These are phyloP conservation scores for Trissoscelio sp. DNA, from an alignment of 2,888 invertebrate species.

Conservation along the genomic window DNA sequence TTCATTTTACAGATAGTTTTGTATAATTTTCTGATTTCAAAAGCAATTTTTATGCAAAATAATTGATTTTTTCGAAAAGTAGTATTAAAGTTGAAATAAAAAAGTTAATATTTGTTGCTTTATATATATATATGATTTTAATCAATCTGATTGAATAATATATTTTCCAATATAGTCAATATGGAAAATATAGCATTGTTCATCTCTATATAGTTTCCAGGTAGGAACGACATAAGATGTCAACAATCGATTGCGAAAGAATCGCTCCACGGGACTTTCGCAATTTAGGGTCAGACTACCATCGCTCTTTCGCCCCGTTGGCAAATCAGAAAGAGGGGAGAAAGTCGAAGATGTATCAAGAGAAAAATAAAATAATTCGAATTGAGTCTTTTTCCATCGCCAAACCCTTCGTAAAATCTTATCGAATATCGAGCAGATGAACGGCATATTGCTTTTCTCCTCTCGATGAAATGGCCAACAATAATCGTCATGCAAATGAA, in stretches of 20 bases:
- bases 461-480: constrained; percentile 13
- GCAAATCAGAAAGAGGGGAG: constrained; percentile 63
- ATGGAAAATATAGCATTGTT: constrained; percentile 16
- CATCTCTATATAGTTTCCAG: constrained; percentile 67
- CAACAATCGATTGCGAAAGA: constrained; percentile 79
- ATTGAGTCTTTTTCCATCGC: constrained; percentile 51
- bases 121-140: no score
- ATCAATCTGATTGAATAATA: not conserved
- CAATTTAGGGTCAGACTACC: constrained; percentile 70
- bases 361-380: constrained; percentile 68
- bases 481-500: constrained; percentile 52
- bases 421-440: constrained; percentile 59
- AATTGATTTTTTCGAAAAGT: no score
- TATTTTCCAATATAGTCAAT: not conserved
- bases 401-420: constrained; percentile 64
- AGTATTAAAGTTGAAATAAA: no score
- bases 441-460: constrained; percentile 60
- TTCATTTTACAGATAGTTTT: no score
- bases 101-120: no score
- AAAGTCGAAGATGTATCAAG: constrained; percentile 63
- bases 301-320: constrained; percentile 66
- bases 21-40: no score
- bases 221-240: constrained; percentile 75
- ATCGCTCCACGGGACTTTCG: constrained; percentile 75
- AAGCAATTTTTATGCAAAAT: no score